Evolutionary conservation across 2,797 vertebrate species (phyloP), one percentile per base, ranked within the genome.

Genomic region (Lithobates sylvaticus): DNA sequence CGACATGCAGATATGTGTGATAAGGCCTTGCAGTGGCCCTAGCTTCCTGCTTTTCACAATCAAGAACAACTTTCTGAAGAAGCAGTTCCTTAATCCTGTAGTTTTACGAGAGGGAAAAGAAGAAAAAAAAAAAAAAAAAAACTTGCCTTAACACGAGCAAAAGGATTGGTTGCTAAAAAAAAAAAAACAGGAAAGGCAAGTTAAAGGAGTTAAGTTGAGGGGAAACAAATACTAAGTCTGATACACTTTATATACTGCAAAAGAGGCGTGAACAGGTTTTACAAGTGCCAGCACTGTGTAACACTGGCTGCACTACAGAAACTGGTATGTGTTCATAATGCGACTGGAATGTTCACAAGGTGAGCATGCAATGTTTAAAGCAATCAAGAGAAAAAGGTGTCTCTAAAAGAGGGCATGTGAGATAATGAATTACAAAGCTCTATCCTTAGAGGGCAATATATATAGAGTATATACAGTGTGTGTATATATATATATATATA

Each of bases 121-220:
- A 16, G 16, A 13, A 29, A 29, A 29, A 13, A 29, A 47, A 39
- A n/a, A n/a, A n/a, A 76, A 65, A 78, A 78, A 83, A 79, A 87
- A n/a, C 86, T 80, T 84, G 86, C 86, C 50, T 44, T 87, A 70
- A 87, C 86, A 80, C 72, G 81, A 87, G 81, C 70, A 26, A 74
- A 78, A 76, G 76, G 81, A 87, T 84, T 84, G 86, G 76, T 79
- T 71, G 81, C 32, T 61, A 50, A 61, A 76, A 34, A 34, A 34
- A 34, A 29, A 34, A 36, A 80, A 87, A 87, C 86, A 87, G 86
- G 86, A 87, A 87, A 87, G 86, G 76, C 81, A n/a, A 87, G 86
- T 75, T 76, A 70, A 73, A 84, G 81, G 76, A 84, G 84, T 84
- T 76, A 87, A 80, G 80, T 27, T n/a, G 15, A 78, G 71, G 34